Evolutionary conservation across 92 coral and sea anemone species (phyloP).

Genomic region (Palythoa caribaeorum): DNA sequence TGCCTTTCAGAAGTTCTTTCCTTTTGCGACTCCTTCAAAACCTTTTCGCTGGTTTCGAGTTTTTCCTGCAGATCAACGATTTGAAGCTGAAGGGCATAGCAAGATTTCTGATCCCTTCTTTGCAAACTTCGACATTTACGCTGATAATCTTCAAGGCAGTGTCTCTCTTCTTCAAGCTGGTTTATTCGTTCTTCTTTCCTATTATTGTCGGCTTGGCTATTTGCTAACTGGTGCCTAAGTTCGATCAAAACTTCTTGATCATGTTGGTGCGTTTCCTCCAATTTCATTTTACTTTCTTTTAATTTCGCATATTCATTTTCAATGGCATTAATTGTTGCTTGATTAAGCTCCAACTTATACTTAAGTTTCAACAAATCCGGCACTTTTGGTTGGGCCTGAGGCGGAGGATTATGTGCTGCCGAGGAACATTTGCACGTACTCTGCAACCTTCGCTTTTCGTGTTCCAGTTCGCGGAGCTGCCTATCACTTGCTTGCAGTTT

Average conservation of each 20-base stretch:
- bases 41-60: conserved; percentile 66
- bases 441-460: conserved; percentile 62
- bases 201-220: conserved; percentile 59
- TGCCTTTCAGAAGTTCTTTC: conserved; percentile 49
- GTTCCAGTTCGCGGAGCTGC: conserved; percentile 68
- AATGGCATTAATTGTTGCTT: conserved; percentile 68
- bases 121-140: conserved; percentile 75
- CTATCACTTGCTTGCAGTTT: conserved; percentile 76
- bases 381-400: conserved; percentile 48
- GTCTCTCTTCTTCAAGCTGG: conserved; percentile 71
- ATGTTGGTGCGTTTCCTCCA: conserved; percentile 56
- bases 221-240: conserved; percentile 58
- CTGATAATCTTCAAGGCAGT: conserved; percentile 71
- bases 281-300: conserved; percentile 58
- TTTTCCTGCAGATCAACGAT: conserved; percentile 84
- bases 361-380: conserved; percentile 47
- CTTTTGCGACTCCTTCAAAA: conserved; percentile 56
- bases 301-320: conserved; percentile 63
- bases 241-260: conserved; percentile 62
- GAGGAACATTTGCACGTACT: conserved; percentile 48
- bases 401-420: conserved; percentile 29
- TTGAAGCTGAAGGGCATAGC: conserved; percentile 82
- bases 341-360: conserved; percentile 62
- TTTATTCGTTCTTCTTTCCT: conserved; percentile 66
- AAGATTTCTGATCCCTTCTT: conserved; percentile 83